phyloP scores from a whole-genome alignment of 2,113 vertebrate genomes.

The Clarias macrocephalus region DNA sequence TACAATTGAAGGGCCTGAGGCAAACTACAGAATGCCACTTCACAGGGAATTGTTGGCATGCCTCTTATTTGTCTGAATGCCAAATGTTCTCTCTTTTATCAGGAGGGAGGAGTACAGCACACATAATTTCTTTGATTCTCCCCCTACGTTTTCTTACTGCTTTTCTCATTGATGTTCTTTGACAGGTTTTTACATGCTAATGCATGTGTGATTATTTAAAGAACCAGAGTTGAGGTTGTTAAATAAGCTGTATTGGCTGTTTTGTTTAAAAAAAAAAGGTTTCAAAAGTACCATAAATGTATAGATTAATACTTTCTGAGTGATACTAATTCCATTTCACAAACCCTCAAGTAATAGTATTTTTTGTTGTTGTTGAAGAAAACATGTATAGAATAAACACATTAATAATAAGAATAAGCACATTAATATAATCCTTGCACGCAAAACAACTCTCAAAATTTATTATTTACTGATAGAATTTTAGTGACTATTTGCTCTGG shows the following conservation, averaged over 20 bases:
- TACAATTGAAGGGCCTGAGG: conserved; percentile 64
- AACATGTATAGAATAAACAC: no score
- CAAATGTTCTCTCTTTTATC: conserved; percentile 40
- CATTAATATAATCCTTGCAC: background rate
- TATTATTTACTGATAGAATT: background rate
- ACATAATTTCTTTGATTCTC: conserved; percentile 42
- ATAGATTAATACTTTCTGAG: background rate
- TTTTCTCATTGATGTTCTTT: conserved; percentile 23
- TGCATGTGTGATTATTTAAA: conserved; percentile 33
- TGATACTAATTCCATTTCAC: background rate
- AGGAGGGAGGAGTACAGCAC: conserved; percentile 30
- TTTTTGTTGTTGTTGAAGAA: background rate
- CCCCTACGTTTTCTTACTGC: background rate
- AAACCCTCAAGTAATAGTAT: background rate
- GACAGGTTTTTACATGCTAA: conserved; percentile 39
- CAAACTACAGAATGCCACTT: conserved; percentile 69
- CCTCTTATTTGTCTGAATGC: conserved; percentile 41
- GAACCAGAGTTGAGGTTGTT: background rate
- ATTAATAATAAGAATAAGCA: background rate
- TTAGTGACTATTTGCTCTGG: no score
- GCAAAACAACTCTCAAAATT: background rate
- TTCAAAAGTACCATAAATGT: background rate
- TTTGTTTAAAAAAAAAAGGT: background rate
- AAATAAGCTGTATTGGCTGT: conserved; percentile 5
- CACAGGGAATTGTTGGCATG: conserved; percentile 59